Percentiles rank a stretch among this genome's conserved stretches.
Conservation (phyloP, 2,888 invertebrate genomes). For the Drosophila rellima region DNA sequence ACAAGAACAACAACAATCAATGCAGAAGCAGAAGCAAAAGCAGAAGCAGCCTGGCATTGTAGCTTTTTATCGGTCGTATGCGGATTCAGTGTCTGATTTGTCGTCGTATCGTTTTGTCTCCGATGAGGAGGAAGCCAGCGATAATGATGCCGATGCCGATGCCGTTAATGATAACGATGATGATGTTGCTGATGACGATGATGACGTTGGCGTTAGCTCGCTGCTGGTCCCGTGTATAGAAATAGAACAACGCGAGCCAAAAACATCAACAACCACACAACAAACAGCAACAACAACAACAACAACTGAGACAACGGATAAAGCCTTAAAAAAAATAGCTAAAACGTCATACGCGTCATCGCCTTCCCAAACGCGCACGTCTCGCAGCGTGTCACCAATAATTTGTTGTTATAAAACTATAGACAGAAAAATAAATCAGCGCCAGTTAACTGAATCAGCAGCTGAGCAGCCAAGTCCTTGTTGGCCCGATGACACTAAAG, state of each 20-base stretch:
- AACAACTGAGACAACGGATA: conserved; percentile 45
- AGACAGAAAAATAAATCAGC: conserved; percentile 64
- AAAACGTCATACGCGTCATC: conserved; percentile 66
- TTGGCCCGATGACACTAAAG: conserved; percentile 25
- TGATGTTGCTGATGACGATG: conserved; percentile 58
- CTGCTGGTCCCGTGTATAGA: conserved; percentile 71
- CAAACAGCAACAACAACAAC: conserved; percentile 46
- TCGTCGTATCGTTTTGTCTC: conserved; percentile 84
- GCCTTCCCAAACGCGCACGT: conserved; percentile 49
- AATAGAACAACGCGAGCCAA: conserved; percentile 74
- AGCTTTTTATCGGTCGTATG: conserved; percentile 70
- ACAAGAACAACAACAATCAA: conserved; percentile 29
- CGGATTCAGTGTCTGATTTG: conserved; percentile 84
- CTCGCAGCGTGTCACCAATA: conserved; percentile 75
- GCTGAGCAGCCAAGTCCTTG: conserved; percentile 4
- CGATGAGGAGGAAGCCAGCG: conserved; percentile 77
- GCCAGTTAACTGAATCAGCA: conserved; percentile 13
- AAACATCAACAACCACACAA: conserved; percentile 63
- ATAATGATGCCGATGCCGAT: conserved; percentile 49
- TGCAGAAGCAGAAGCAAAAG: conserved; percentile 33
- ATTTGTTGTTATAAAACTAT: conserved; percentile 84
- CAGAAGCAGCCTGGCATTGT: conserved; percentile 61
- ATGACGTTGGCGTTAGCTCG: conserved; percentile 67
- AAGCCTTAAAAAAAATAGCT: conserved; percentile 57
- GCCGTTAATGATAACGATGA: conserved; percentile 55